Conservation (phyloP, 2,888 invertebrate species). For the Scotopteryx bipunctaria region DNA sequence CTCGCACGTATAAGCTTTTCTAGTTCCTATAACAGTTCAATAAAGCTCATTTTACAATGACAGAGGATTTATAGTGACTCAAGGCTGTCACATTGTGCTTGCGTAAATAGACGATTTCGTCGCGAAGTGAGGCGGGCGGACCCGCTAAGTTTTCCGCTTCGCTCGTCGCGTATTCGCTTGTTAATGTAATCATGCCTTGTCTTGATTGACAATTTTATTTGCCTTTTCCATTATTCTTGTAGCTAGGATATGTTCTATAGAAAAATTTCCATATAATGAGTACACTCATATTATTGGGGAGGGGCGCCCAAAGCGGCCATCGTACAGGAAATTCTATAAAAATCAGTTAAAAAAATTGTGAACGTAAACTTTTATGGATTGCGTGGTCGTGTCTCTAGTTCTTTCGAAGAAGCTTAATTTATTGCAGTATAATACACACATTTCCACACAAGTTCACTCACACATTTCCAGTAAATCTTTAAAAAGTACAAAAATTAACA, state of each 20-base stretch:
- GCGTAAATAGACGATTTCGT: constrained; percentile 74
- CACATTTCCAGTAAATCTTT: no score
- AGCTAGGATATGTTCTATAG: no score
- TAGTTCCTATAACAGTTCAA: background rate
- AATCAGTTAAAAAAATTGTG: no score
- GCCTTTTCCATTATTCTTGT: constrained; percentile 10
- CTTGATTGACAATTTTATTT: constrained; percentile 55
- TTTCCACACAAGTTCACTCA: no score
- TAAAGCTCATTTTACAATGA: constrained; percentile 3
- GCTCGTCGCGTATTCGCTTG: constrained; percentile 64
- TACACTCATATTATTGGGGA: background rate
- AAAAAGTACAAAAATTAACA: no score
- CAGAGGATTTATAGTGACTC: background rate
- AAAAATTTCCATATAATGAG: background rate
- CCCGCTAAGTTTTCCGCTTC: constrained; percentile 71
- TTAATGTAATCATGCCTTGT: constrained; percentile 68
- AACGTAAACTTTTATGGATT: no score
- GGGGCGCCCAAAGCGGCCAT: no score
- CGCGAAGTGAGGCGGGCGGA: constrained; percentile 64
- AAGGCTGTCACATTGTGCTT: constrained; percentile 52
- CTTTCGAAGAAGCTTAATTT: no score
- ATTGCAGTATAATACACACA: no score
- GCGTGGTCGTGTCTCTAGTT: no score
- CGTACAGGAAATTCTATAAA: no score
- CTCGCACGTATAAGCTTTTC: no score